A percentile compares a stretch with the other conserved stretches of the same genome.
Evolutionary conservation across 2,797 vertebrate genomes (phyloP).

Genomic region (Enteromius paludinosus): DNA sequence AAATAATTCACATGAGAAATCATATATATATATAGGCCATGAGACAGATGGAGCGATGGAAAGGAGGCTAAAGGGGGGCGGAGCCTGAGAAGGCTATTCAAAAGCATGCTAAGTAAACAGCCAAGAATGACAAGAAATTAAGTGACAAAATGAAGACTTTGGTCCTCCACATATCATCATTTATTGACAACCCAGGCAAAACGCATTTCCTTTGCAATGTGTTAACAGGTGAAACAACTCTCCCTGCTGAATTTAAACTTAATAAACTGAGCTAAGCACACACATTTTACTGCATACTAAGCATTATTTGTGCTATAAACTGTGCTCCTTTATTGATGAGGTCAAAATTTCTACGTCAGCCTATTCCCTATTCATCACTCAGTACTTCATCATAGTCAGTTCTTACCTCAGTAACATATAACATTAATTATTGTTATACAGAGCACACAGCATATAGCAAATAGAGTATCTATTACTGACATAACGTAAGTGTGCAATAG

Average conservation of each 20-base stretch:
- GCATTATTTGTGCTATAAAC: constrained; percentile 18
- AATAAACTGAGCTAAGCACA: constrained; percentile 38
- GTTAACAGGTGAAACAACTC: constrained; percentile 38
- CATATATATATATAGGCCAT: constrained; percentile 62
- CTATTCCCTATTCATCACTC: not conserved
- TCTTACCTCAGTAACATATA: constrained; percentile 33
- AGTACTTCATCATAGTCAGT: constrained; percentile 13
- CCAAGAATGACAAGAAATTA: constrained; percentile 24
- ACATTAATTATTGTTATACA: constrained; percentile 39
- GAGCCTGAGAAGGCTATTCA: constrained; percentile 31
- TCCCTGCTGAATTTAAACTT: constrained; percentile 32
- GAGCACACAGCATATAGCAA: constrained; percentile 42
- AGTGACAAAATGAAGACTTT: constrained; percentile 7
- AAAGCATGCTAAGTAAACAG: constrained; percentile 30
- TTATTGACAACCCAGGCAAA: constrained; percentile 58
- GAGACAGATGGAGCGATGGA: constrained; percentile 60
- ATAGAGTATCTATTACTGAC: constrained; percentile 47
- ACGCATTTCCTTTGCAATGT: constrained; percentile 63
- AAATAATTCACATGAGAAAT: constrained; percentile 62
- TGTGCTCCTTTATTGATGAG: constrained; percentile 16
- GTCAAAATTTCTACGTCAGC: constrained; percentile 1
- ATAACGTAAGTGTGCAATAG: constrained; percentile 40
- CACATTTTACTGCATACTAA: constrained; percentile 47
- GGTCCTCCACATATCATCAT: constrained; percentile 45
- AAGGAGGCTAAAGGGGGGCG: constrained; percentile 19